Conservation (phyloP, 2,888 invertebrate genomes). For the Lasioglossum figueresi region DNA sequence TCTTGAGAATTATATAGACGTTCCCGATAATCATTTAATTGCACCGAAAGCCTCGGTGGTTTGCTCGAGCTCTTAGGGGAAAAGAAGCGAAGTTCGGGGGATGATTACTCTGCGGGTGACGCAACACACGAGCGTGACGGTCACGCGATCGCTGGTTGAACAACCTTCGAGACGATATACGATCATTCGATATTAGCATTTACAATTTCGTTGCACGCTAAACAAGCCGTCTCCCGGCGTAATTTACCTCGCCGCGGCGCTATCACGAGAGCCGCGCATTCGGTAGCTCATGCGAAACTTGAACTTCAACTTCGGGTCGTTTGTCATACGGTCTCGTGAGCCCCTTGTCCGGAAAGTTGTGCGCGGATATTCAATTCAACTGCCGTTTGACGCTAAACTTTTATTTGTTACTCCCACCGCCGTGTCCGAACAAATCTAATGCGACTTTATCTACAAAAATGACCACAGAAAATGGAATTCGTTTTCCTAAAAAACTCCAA, state of each 20-base stretch:
- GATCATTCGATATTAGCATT: slow-evolving; percentile 52
- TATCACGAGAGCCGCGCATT: slow-evolving; percentile 34
- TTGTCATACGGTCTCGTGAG: slow-evolving; percentile 8
- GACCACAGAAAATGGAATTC: neutral
- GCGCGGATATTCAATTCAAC: slow-evolving; percentile 5
- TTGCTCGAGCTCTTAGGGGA: neutral
- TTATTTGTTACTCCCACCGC: neutral
- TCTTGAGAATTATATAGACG: neutral
- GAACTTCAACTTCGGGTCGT: slow-evolving; percentile 30
- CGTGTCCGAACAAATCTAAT: neutral
- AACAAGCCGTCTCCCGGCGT: slow-evolving; percentile 35
- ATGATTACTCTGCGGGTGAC: slow-evolving; percentile 40
- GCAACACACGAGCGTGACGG: slow-evolving; percentile 33
- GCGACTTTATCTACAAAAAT: neutral
- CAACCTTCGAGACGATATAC: slow-evolving; percentile 45
- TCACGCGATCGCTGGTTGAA: slow-evolving; percentile 59
- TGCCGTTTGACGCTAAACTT: neutral
- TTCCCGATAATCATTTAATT: slow-evolving; percentile 6
- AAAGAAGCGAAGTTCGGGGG: slow-evolving; percentile 21
- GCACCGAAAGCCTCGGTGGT: neutral
- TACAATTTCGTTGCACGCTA: slow-evolving; percentile 54
- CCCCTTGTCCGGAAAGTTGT: neutral
- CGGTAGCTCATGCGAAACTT: slow-evolving; percentile 40
- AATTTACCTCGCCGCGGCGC: slow-evolving; percentile 30
- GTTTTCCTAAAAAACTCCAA: too few species aligned